A percentile compares a stretch with the other conserved stretches of the same genome.
phyloP scores from a whole-genome alignment of 2,888 invertebrate genomes.

The Scelioninae gen. 1 region DNA sequence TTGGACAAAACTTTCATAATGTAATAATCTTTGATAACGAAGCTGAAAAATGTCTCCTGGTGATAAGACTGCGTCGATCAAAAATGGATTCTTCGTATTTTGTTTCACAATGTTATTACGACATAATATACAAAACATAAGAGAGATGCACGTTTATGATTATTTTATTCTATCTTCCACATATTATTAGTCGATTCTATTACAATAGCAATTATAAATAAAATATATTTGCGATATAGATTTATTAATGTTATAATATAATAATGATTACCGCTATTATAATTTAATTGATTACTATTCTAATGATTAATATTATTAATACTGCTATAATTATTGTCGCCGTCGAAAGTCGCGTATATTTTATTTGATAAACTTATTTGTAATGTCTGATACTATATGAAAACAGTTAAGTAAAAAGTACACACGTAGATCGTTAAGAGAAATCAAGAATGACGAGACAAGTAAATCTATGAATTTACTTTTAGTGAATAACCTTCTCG shows the following conservation, averaged over 20 bases:
- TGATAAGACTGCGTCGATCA: slow-evolving; percentile 19
- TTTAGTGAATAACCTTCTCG: slow-evolving; percentile 8
- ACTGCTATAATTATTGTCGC: slow-evolving; percentile 75
- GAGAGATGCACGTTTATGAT: slow-evolving; percentile 62
- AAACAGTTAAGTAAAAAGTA: slow-evolving; percentile 73
- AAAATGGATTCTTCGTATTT: slow-evolving; percentile 38
- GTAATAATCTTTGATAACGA: not conserved
- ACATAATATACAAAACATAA: slow-evolving; percentile 62
- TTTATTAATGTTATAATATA: slow-evolving; percentile 66
- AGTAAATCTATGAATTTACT: slow-evolving; percentile 31
- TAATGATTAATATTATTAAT: slow-evolving; percentile 74
- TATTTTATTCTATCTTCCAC: slow-evolving; percentile 64
- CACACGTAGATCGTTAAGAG: slow-evolving; percentile 73
- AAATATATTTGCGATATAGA: slow-evolving; percentile 62
- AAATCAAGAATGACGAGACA: slow-evolving; percentile 55
- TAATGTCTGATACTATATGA: slow-evolving; percentile 81
- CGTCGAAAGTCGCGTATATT: slow-evolving; percentile 78
- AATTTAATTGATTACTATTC: slow-evolving; percentile 71
- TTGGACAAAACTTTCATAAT: no score
- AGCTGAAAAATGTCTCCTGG: not conserved
- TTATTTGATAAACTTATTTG: slow-evolving; percentile 78
- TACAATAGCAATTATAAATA: slow-evolving; percentile 74
- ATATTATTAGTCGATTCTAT: slow-evolving; percentile 72
- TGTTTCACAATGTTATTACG: slow-evolving; percentile 26
- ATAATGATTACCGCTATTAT: slow-evolving; percentile 71